A percentile compares a stretch with the other conserved stretches of the same genome.
phyloP scores from a whole-genome alignment of 2,113 vertebrate species.

The Prunella himalayana region DNA sequence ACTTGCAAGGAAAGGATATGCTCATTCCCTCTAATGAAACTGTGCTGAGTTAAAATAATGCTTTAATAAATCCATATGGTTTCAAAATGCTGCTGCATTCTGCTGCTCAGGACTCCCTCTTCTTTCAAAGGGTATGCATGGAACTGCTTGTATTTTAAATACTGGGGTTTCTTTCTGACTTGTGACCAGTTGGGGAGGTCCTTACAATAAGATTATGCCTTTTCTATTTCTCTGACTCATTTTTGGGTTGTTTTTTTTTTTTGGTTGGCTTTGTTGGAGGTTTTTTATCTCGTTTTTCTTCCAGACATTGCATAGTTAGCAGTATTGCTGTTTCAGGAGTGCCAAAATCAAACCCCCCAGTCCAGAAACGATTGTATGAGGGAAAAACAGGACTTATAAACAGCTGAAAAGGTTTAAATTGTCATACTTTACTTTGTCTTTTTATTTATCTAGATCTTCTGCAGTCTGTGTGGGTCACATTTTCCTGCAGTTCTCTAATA shows the following conservation, averaged over 20 bases:
- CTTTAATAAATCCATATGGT: neutral
- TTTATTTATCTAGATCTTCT: neutral
- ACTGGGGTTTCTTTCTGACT: fast-evolving
- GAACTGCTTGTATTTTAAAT: neutral
- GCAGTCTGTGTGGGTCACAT: neutral
- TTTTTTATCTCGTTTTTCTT: neutral
- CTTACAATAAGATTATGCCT: neutral
- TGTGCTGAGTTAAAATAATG: neutral
- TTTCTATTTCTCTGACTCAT: neutral
- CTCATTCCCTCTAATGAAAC: neutral
- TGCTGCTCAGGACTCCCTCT: neutral
- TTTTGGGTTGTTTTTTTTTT: neutral
- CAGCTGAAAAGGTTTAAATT: neutral
- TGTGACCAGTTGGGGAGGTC: neutral
- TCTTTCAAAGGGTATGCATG: neutral
- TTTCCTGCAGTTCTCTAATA: neutral
- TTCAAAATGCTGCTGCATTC: neutral
- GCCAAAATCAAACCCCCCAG: neutral
- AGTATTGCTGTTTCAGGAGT: neutral
- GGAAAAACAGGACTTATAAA: neutral
- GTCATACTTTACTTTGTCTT: neutral
- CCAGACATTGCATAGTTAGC: neutral
- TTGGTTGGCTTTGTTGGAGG: neutral
- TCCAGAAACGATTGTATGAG: neutral
- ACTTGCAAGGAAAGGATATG: neutral